Conservation (phyloP, 2,888 invertebrate genomes). For the Falcaria lacertinaria region DNA sequence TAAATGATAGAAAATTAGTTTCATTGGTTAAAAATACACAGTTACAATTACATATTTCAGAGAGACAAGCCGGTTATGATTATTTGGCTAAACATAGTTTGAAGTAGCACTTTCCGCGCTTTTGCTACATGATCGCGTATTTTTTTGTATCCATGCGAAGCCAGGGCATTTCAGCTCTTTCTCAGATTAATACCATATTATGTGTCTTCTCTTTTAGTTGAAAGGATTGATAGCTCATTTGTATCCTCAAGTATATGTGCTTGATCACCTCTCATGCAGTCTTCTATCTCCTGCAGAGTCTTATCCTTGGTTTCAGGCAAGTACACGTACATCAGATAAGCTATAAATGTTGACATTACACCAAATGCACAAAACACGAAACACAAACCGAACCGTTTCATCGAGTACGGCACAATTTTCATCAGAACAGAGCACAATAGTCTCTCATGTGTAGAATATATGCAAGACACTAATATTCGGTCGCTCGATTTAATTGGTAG, state of each 20-base stretch:
- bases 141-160: no score
- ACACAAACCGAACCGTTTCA: background rate
- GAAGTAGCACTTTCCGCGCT: no score
- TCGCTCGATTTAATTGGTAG: background rate
- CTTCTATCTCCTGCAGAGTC: constrained; percentile 8
- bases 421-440: no score
- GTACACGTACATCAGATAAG: constrained; percentile 2
- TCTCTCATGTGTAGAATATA: background rate
- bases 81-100: no score
- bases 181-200: no score
- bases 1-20: no score
- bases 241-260: background rate
- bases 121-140: no score
- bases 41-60: no score
- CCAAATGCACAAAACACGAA: background rate
- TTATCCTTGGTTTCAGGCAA: constrained; percentile 8
- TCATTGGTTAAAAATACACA: no score
- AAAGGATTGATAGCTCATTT: background rate
- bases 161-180: no score
- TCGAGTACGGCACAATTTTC: background rate
- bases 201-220: background rate
- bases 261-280: background rate
- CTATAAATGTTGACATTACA: background rate
- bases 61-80: no score
- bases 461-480: background rate